Evolutionary conservation across 2,797 vertebrate genomes (phyloP), one percentile per base, ranked within the genome.

Genomic region (Sitta carolinensis): DNA sequence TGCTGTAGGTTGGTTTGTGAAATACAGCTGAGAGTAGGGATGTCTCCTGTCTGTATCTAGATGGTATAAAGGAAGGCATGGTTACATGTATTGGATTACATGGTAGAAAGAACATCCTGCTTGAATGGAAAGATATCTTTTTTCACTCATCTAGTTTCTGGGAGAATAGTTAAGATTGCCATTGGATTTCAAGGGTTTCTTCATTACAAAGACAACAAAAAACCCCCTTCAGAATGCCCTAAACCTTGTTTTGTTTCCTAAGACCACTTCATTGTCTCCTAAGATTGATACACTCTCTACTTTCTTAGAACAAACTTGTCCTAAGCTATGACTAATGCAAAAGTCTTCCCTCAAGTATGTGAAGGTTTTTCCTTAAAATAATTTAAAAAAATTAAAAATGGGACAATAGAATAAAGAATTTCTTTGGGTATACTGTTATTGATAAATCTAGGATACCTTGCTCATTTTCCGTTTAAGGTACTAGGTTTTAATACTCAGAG

Each of bases 91-190:
- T 97, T 92, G 21, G 30, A 68, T 97, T 93, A 92, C 94, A 51
- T 26, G 89, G 64, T 40, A 83, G 86, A 93, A 97, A 95, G 47
- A 87, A 87, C 93, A 95, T 95, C 75, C 47, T 83, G 27, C 64
- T 77, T 85, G 57, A 94, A 96, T 82, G 68, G 95, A 93, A 93
- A 89, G 94, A 27, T 92, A 95, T 95, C 90, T 89, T 94, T 92
- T 96, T 95, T 95, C 94, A 30, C 64, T 94, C 86, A 48, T 85
- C 81, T 92, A 23, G 88, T 92, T 92, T 95, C 90, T 90, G 70
- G 77, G 72, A 80, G 90, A 87, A 84, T 64, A 92, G 63, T 93
- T 94, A 89, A 94, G 84, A 64, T 82, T 80, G 47, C 92, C 81
- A 21, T 51, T 89, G 86, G 50, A 72, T 95, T 95, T 93, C 81